Conservation (phyloP, 2,888 invertebrate species). For the Yponomeuta malinellus region DNA sequence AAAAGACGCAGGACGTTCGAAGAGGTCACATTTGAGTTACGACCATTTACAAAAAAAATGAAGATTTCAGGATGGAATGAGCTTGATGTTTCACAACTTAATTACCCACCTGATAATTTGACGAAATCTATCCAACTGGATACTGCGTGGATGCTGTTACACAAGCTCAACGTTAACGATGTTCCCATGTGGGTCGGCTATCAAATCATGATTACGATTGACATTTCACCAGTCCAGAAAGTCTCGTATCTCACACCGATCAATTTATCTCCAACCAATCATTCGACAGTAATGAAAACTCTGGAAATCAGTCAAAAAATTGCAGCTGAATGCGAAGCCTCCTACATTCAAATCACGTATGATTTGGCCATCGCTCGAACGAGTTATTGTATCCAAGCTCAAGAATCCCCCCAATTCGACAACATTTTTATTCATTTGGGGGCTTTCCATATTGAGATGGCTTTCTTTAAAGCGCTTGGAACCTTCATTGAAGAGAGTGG, state of each 20-base stretch:
- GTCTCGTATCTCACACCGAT: slow-evolving; percentile 10
- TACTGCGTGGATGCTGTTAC: slow-evolving; percentile 12
- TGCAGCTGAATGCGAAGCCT: slow-evolving; percentile 19
- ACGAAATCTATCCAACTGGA: slow-evolving; percentile 30
- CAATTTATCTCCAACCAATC: slow-evolving; percentile 9
- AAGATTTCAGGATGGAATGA: slow-evolving; percentile 18
- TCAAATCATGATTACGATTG: not conserved
- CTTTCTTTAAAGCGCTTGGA: slow-evolving; percentile 37
- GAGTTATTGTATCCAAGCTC: slow-evolving; percentile 30
- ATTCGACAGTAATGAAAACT: not conserved
- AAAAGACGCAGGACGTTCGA: slow-evolving; percentile 17
- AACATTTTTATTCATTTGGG: slow-evolving; percentile 33
- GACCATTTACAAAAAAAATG: slow-evolving; percentile 21
- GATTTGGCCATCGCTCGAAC: slow-evolving; percentile 37
- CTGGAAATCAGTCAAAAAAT: slow-evolving; percentile 9
- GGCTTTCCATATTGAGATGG: slow-evolving; percentile 32
- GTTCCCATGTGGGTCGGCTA: slow-evolving; percentile 10
- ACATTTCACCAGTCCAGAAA: not conserved
- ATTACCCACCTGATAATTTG: slow-evolving; percentile 22
- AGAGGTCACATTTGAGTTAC: slow-evolving; percentile 19
- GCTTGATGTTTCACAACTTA: slow-evolving; percentile 20
- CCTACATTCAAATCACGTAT: slow-evolving; percentile 31
- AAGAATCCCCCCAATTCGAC: slow-evolving; percentile 27
- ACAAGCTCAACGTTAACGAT: not conserved
- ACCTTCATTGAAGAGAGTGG: slow-evolving; percentile 36